Base-by-base conservation (phyloP, 1,140 invertebrate species). In the Colletes gigas region DNA sequence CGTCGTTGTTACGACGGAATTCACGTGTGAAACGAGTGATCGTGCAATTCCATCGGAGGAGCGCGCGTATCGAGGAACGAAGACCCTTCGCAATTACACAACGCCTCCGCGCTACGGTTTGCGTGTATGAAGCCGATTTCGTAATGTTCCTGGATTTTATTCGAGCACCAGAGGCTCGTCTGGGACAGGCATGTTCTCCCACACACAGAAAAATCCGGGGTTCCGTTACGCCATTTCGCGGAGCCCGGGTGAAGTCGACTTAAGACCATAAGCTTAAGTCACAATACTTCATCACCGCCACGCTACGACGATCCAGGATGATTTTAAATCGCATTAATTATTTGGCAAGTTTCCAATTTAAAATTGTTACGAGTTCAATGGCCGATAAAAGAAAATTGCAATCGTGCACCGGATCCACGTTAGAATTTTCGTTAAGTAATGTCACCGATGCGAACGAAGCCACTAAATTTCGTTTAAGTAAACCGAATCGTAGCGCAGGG, bases 221-320 rank as follows among this genome's bases (percentile, higher is more conserved):
- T n/a, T 73, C 74, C 65, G 70, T 78, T 77, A 65, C 30, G 47
- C 10, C 66, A 54, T 83, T 81, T 69, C 54, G 57, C 44, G 41
- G 60, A 81, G 68, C 44, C 30, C 52, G 44, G 72, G 67, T 50
- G 55, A 69, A 54, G 54, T 41, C 30, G 67, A 80, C 72, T 81
- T 75, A 70, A 71, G 55, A 59, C 4, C 39, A 65, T 70, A 81
- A 76, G 50, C 67, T 39, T 39, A 17, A 55, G 66, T 78, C 66
- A 59, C 41, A 50, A 55, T 7, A 52, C 55, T 78, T 67, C 44
- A 30, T 57, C 44, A 44, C 44, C 66, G 39, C 54, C 55, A 39
- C 41, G 59, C 44, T 12, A 0, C 21, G 63, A 12, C 39, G 6
- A 10, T 30, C n/a, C 7, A 12, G 15, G 50, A 71, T 63, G 12